These are phyloP conservation scores for Pseudorasbora parva DNA, from an alignment of 2,113 vertebrate species.

Conservation along the genomic window DNA sequence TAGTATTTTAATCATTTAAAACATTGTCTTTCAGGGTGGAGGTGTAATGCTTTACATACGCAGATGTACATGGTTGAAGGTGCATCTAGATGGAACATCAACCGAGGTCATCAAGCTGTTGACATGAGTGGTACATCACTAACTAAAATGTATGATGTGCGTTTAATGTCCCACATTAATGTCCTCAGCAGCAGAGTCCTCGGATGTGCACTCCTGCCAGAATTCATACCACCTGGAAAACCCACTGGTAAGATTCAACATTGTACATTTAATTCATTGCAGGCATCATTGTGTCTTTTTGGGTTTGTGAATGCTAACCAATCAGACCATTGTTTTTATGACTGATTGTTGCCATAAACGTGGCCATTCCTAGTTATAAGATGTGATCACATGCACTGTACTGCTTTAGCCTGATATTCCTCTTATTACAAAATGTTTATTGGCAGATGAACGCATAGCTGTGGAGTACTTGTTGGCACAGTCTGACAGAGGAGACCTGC, in stretches of 20 bases:
- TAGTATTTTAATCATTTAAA: constrained; percentile 10
- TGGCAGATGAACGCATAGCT: neutral
- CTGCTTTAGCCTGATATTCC: neutral
- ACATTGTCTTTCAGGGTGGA: constrained; percentile 17
- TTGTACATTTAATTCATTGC: neutral
- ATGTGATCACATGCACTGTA: neutral
- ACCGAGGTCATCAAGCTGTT: too few relatives aligned
- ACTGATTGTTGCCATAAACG: neutral
- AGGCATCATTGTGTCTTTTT: neutral
- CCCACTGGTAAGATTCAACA: constrained; percentile 21
- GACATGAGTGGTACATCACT: too few relatives aligned
- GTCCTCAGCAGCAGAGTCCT: too few relatives aligned
- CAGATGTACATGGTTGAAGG: constrained; percentile 9
- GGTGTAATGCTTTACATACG: constrained; percentile 3
- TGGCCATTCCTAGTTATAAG: neutral
- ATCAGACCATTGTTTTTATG: neutral
- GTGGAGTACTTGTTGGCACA: constrained; percentile 18
- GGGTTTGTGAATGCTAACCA: neutral
- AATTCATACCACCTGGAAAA: neutral
- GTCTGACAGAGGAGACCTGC: constrained; percentile 2
- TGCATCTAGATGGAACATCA: constrained; percentile 12
- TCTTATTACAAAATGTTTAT: neutral
- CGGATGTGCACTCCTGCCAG: too few relatives aligned
- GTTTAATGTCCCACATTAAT: too few relatives aligned
- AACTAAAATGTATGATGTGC: too few relatives aligned